Percentiles rank a stretch among this genome's conserved stretches.
Conservation (phyloP, 2,113 vertebrate species). For the Heliornis fulica region DNA sequence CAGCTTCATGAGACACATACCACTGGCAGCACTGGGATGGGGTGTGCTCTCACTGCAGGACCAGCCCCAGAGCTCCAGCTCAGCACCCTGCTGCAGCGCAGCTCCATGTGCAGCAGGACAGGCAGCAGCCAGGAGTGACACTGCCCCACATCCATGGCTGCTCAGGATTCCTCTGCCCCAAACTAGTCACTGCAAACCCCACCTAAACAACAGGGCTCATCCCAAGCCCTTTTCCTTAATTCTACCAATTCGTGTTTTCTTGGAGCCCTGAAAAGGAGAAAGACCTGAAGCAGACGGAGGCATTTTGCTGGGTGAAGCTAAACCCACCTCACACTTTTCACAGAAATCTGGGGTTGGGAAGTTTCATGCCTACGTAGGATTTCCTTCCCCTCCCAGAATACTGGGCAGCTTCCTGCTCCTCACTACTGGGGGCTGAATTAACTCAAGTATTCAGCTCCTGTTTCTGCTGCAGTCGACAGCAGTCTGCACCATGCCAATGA, state of each 20-base stretch:
- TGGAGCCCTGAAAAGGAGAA: not conserved
- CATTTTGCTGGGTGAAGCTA: not conserved
- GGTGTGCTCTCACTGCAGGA: accelerated
- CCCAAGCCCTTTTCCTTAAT: not conserved
- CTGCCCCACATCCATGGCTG: not conserved
- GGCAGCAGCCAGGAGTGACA: no score
- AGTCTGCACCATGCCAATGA: not conserved
- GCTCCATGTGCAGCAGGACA: accelerated
- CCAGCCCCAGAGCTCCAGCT: no score
- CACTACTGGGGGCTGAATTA: not conserved
- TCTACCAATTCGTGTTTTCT: not conserved
- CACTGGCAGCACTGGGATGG: not conserved
- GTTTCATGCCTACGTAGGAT: not conserved
- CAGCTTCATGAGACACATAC: accelerated
- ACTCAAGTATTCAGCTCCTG: not conserved
- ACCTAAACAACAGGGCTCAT: not conserved
- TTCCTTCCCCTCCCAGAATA: not conserved
- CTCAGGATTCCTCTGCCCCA: accelerated
- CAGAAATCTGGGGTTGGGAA: not conserved
- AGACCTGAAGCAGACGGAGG: not conserved
- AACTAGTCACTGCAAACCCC: not conserved
- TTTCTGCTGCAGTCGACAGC: not conserved
- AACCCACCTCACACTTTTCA: not conserved
- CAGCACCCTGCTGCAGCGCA: not conserved
- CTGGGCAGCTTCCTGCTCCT: not conserved